Conservation (phyloP, 2,888 invertebrate species). For the Rhabditophanes sp. region DNA sequence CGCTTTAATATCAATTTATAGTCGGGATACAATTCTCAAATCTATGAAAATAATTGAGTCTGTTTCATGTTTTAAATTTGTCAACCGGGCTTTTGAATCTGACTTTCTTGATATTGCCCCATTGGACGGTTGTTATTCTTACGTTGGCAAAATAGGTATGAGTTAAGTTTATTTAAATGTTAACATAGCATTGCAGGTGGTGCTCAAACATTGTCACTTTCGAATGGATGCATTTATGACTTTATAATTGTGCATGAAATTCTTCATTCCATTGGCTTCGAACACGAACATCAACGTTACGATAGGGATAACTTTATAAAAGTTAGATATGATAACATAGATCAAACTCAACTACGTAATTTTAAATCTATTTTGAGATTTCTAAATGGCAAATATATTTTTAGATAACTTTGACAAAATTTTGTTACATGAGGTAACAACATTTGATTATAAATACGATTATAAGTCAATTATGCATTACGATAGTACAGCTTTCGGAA, state of each 20-base stretch:
- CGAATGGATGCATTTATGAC: conserved; percentile 11
- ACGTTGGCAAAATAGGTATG: conserved; percentile 29
- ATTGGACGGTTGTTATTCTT: conserved; percentile 32
- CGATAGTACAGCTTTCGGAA: conserved; percentile 32
- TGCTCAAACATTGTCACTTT: conserved; percentile 10
- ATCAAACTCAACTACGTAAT: conserved; percentile 11
- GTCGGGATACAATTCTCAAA: too few species aligned
- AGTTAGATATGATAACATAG: conserved; percentile 14
- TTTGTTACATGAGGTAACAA: conserved; percentile 11
- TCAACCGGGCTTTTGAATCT: conserved; percentile 15
- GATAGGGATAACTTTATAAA: conserved; percentile 20
- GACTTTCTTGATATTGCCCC: conserved; percentile 28
- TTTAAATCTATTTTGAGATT: neutral
- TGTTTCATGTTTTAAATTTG: conserved; percentile 32
- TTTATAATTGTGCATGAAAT: conserved; percentile 16
- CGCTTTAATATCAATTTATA: too few species aligned
- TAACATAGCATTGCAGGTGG: conserved; percentile 8
- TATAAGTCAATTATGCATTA: conserved; percentile 36
- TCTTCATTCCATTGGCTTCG: conserved; percentile 21
- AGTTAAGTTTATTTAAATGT: conserved; percentile 1
- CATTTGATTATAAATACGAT: conserved; percentile 12
- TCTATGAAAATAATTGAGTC: too few species aligned
- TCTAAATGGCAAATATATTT: conserved; percentile 2
- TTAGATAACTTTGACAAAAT: conserved; percentile 14
- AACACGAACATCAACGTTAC: conserved; percentile 33